Evolutionary conservation across 2,113 vertebrate species (phyloP).

Genomic region (Typhlomys cinereus): DNA sequence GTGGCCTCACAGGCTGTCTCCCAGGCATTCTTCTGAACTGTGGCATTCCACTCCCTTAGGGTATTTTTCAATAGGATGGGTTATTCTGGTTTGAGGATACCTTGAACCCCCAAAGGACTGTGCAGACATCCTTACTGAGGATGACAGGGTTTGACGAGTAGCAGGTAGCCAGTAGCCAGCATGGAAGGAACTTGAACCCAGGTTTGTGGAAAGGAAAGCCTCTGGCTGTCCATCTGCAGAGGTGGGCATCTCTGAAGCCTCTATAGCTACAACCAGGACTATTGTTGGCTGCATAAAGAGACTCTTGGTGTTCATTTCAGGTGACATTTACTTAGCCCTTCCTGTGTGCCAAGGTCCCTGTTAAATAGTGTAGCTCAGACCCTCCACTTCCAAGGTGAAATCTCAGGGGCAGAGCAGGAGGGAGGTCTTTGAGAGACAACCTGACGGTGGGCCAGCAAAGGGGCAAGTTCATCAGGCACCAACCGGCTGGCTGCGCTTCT

Average conservation of each 20-base stretch:
- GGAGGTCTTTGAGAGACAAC: not conserved
- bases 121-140: no score
- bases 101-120: not conserved
- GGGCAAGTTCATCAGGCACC: rapidly evolving
- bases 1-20: not conserved
- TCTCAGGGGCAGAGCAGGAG: not conserved
- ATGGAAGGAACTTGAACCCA: not conserved
- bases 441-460: rapidly evolving
- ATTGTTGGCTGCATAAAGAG: not conserved
- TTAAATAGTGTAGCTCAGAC: not conserved
- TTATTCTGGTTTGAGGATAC: not conserved
- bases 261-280: not conserved
- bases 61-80: not conserved
- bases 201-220: not conserved
- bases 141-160: not conserved
- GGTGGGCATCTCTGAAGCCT: not conserved
- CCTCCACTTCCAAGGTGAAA: not conserved
- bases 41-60: no score
- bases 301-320: not conserved
- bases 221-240: not conserved
- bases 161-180: not conserved
- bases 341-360: not conserved
- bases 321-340: not conserved
- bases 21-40: not conserved
- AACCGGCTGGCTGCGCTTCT: not conserved